Evolutionary conservation across 2,888 invertebrate species (phyloP), one percentile per base, ranked within the genome.

Genomic region (Chloroclysta siterata): DNA sequence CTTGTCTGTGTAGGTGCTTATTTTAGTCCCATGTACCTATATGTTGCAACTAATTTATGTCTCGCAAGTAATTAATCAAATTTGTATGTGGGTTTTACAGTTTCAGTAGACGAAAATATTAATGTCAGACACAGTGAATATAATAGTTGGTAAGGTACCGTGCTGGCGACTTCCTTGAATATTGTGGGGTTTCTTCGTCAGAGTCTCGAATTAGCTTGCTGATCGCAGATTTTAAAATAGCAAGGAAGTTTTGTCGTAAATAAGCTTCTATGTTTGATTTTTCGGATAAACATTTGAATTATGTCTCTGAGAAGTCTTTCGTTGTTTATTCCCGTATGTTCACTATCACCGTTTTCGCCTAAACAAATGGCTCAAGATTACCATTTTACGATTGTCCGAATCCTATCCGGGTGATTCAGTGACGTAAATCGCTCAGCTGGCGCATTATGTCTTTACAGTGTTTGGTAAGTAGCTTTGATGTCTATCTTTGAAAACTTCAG

Each of bases 361-460:
- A 70, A 74, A 73, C 68, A 72, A 72, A 73, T 63, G 62, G 68
- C 69, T 76, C 73, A 78, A 80, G 82, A 82, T 69, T 76, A 71
- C 39, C 70, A 72, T 75, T 81, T 79, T 75, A 76, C 70, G 76
- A 77, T 72, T 74, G 73, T 73, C 67, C 57, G 65, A 69, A 69
- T 70, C 64, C 69, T 74, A 60, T 70, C 63, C 33, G 66, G 71
- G 72, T 71, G 68, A 54, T 66, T 69, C 51, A 66, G 66, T 72
- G 74, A 74, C 74, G 72, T 64, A 73, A 62, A 72, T 62, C 64
- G 59, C 65, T 66, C 56, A 56, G 28, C 63, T 66, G 68, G 59
- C 53, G 47, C 28, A 46, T 44, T 42, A 50, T 33, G 39, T 46
- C 28, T 52, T 53, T 13, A 5, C 48, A 15, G 44, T 54, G 46